Evolutionary conservation across 2,113 vertebrate genomes (phyloP).

Genomic region (Myrmophylax atrothorax): DNA sequence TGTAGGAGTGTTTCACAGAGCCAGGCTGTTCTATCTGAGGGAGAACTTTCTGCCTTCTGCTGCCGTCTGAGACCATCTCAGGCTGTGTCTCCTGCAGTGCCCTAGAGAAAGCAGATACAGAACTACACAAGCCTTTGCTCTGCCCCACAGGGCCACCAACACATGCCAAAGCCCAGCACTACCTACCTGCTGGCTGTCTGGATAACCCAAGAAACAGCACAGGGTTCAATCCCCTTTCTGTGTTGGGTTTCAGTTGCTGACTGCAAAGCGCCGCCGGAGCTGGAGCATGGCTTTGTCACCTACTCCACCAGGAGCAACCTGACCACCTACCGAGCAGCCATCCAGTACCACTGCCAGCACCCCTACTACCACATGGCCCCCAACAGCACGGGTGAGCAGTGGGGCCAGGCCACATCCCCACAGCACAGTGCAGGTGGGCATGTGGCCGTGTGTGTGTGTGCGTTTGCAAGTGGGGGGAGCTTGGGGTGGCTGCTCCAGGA

Average conservation of each 20-base stretch:
- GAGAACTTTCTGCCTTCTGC: neutral
- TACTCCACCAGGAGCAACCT: slow-evolving; percentile 83
- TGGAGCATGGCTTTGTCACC: slow-evolving; percentile 78
- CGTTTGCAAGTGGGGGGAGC: rapidly evolving
- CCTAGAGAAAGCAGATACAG: neutral
- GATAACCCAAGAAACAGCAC: neutral
- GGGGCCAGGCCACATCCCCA: neutral
- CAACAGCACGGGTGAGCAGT: slow-evolving; percentile 78
- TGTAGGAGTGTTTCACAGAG: neutral
- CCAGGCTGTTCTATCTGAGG: neutral
- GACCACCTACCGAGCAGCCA: slow-evolving; percentile 82
- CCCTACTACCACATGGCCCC: slow-evolving; percentile 75
- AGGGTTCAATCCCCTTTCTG: neutral
- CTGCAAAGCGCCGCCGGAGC: slow-evolving; percentile 80
- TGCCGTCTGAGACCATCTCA: neutral
- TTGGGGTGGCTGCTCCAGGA: neutral
- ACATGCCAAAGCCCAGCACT: neutral
- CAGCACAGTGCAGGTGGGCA: rapidly evolving
- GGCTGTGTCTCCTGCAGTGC: neutral
- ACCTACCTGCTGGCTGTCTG: neutral
- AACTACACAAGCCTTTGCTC: neutral
- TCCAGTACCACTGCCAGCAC: slow-evolving; percentile 83
- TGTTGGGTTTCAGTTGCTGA: slow-evolving; percentile 83
- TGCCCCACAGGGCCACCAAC: neutral
- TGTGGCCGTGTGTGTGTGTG: rapidly evolving